Evolutionary conservation across 1,140 invertebrate genomes (phyloP).

Genomic region (Conus ventricosus): DNA sequence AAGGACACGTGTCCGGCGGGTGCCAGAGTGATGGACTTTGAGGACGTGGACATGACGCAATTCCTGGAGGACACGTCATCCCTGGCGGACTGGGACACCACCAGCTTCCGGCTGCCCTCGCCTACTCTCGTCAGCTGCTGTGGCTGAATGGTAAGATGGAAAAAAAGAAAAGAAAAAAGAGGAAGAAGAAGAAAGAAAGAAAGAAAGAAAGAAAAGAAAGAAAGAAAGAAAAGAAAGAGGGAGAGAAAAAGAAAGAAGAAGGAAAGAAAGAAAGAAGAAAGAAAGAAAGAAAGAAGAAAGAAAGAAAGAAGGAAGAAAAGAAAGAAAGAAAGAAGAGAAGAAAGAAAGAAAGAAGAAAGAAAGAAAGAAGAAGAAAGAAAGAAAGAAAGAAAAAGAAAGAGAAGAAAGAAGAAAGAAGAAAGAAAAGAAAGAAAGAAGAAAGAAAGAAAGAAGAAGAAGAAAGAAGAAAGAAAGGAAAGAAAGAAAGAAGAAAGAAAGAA

Average conservation of each 20-base stretch:
- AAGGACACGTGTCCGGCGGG: neutral
- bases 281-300: neutral
- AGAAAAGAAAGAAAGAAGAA: neutral
- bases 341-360: too few species aligned
- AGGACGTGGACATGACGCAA: neutral
- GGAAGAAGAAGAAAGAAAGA: neutral
- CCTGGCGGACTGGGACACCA: neutral
- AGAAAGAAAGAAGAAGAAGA: too few species aligned
- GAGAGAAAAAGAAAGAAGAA: neutral
- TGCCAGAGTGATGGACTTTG: neutral
- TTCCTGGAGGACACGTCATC: neutral
- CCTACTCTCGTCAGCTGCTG: neutral
- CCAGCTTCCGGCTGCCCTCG: neutral
- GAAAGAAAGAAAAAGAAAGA: too few species aligned
- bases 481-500: too few species aligned
- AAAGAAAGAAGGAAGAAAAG: neutral
- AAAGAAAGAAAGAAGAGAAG: too few species aligned
- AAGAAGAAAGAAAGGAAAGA: too few species aligned
- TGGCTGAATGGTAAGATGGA: neutral
- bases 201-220: neutral
- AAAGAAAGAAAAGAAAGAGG: neutral
- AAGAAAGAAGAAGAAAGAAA: too few species aligned
- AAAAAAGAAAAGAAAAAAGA: neutral
- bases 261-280: too few species aligned
- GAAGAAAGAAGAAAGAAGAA: neutral